A percentile compares a stretch with the other conserved stretches of the same genome.
Conservation (phyloP, 2,888 invertebrate species). For the Synergus gifuensis region DNA sequence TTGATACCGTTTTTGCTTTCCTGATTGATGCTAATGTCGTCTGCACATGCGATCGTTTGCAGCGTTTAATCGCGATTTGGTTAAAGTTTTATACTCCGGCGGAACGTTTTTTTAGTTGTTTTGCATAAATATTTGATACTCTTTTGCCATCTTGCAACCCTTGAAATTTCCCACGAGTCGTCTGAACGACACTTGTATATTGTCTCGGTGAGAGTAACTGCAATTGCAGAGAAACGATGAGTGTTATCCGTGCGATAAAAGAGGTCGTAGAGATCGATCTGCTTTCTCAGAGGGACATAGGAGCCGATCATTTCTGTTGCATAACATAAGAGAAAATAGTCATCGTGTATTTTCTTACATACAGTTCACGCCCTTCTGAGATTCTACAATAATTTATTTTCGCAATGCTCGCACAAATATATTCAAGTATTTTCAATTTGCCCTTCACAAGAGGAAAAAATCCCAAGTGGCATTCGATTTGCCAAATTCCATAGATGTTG, state of each 20-base stretch:
- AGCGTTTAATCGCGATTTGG: neutral
- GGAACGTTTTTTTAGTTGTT: neutral
- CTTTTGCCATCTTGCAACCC: slow-evolving; percentile 25
- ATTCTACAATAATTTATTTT: no score
- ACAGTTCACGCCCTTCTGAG: neutral
- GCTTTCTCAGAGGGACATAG: slow-evolving; percentile 61
- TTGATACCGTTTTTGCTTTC: slow-evolving; percentile 18
- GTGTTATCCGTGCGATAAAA: slow-evolving; percentile 55
- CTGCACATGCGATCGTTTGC: slow-evolving; percentile 13
- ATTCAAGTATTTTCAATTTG: neutral
- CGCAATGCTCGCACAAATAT: neutral
- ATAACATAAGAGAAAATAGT: slow-evolving; percentile 42
- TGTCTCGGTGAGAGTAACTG: slow-evolving; percentile 52
- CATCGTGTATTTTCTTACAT: neutral
- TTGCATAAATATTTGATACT: slow-evolving; percentile 6
- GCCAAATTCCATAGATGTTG: slow-evolving; percentile 7
- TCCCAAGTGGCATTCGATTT: neutral
- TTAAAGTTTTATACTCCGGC: neutral
- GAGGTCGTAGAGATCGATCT: slow-evolving; percentile 60
- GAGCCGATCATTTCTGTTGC: slow-evolving; percentile 50
- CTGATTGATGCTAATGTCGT: slow-evolving; percentile 22
- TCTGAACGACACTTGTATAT: slow-evolving; percentile 43
- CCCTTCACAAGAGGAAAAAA: neutral
- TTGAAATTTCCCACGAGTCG: slow-evolving; percentile 57
- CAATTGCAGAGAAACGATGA: slow-evolving; percentile 56